Evolutionary conservation across 1,140 invertebrate species (phyloP).

Genomic region (Papilio helenus): DNA sequence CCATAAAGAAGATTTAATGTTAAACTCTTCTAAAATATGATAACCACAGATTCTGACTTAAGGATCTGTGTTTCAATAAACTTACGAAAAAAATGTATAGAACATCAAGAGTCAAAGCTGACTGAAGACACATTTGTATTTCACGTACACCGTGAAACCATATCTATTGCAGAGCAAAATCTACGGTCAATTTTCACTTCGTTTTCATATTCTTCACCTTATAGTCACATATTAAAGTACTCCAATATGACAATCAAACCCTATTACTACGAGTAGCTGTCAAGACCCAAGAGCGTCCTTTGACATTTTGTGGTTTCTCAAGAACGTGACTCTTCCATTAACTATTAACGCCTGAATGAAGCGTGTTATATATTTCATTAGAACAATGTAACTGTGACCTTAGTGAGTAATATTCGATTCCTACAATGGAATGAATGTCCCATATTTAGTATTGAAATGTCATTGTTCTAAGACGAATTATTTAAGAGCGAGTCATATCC

Average conservation of each 20-base stretch:
- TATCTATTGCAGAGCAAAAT: too few relatives aligned
- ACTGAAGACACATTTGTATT: too few relatives aligned
- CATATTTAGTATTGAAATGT: background rate
- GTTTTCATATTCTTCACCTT: too few relatives aligned
- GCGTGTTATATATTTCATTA: background rate
- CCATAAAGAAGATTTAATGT: too few relatives aligned
- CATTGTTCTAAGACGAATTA: background rate
- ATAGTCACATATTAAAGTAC: background rate
- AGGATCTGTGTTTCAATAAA: too few relatives aligned
- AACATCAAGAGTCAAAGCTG: too few relatives aligned
- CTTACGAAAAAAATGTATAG: too few relatives aligned
- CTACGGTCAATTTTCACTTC: too few relatives aligned
- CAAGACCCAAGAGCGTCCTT: background rate
- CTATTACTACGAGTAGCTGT: background rate
- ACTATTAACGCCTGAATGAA: constrained; percentile 7
- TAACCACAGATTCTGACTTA: too few relatives aligned
- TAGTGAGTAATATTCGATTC: background rate
- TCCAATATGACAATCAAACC: background rate
- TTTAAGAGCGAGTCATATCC: background rate
- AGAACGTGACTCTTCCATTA: constrained; percentile 14
- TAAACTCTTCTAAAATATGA: too few relatives aligned
- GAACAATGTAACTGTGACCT: background rate
- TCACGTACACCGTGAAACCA: too few relatives aligned
- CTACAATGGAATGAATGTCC: background rate
- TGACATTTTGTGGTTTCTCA: constrained; percentile 18